A percentile compares a stretch with the other conserved stretches of the same genome.
Evolutionary conservation across 2,113 vertebrate species (phyloP).

Genomic region (Perca flavescens): DNA sequence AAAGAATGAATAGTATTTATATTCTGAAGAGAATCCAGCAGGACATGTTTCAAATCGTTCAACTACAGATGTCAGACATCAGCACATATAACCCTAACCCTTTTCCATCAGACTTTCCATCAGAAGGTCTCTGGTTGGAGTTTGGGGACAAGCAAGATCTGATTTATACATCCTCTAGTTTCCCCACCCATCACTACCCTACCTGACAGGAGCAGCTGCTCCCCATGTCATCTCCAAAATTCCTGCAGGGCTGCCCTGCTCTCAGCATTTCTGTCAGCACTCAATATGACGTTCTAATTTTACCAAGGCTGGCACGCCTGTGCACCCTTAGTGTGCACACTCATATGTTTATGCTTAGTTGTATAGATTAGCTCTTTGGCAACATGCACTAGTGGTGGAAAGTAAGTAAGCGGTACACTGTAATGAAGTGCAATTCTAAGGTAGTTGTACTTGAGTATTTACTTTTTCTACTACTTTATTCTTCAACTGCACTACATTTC

Average conservation of each 20-base stretch:
- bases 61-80: slow-evolving; percentile 40
- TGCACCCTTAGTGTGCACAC: background rate
- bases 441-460: too few relatives aligned
- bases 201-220: slow-evolving; percentile 85
- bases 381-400: background rate
- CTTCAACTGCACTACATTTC: background rate
- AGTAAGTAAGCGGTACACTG: background rate
- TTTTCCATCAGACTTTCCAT: slow-evolving; percentile 67
- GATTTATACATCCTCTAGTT: slow-evolving; percentile 69
- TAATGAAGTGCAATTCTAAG: background rate
- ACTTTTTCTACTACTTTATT: background rate
- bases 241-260: slow-evolving; percentile 74
- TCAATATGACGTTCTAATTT: slow-evolving; percentile 86
- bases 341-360: background rate
- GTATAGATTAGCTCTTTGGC: background rate
- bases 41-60: background rate
- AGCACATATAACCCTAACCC: slow-evolving; percentile 1
- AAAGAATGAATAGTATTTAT: background rate
- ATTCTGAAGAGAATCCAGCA: too few relatives aligned
- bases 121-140: slow-evolving; percentile 49
- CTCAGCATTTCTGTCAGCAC: slow-evolving; percentile 86
- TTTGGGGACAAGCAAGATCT: slow-evolving; percentile 48
- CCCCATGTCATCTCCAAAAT: slow-evolving; percentile 80
- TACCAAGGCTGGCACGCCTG: slow-evolving; percentile 61
- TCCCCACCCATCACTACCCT: slow-evolving; percentile 20